A percentile compares a stretch with the other conserved stretches of the same genome.
These are phyloP conservation scores for Desoria tigrina DNA, from an alignment of 2,888 invertebrate species.

Conservation along the genomic window DNA sequence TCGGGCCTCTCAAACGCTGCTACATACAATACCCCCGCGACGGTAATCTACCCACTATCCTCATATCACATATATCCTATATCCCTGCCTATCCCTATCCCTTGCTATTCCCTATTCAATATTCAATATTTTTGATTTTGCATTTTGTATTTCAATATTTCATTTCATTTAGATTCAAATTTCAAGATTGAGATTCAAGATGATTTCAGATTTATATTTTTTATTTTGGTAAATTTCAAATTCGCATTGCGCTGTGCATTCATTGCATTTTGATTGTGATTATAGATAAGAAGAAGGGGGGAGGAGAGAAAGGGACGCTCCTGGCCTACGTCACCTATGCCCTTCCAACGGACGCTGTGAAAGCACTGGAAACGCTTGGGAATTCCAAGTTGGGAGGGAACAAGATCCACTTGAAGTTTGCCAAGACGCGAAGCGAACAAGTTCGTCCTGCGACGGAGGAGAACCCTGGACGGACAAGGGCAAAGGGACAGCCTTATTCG, in stretches of 20 bases:
- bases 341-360: slow-evolving; percentile 43
- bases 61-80: background rate
- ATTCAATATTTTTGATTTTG: too few species aligned
- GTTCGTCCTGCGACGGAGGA: slow-evolving; percentile 12
- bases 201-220: too few species aligned
- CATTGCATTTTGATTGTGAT: too few species aligned
- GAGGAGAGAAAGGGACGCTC: too few species aligned
- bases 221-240: too few species aligned
- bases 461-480: background rate
- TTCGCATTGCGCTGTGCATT: too few species aligned
- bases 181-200: too few species aligned
- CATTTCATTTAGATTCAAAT: too few species aligned
- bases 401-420: slow-evolving; percentile 44
- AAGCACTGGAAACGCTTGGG: slow-evolving; percentile 42
- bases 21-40: slow-evolving; percentile 48
- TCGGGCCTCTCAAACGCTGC: slow-evolving; percentile 49
- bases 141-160: too few species aligned
- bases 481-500: background rate
- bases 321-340: slow-evolving; percentile 51
- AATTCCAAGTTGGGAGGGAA: slow-evolving; percentile 39
- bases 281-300: slow-evolving; percentile 28
- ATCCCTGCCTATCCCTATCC: too few species aligned
- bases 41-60: slow-evolving; percentile 21
- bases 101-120: background rate
- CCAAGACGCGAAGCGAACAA: slow-evolving; percentile 42